Evolutionary conservation across 2,113 vertebrate genomes (phyloP).

Genomic region (Patagioenas fasciata): DNA sequence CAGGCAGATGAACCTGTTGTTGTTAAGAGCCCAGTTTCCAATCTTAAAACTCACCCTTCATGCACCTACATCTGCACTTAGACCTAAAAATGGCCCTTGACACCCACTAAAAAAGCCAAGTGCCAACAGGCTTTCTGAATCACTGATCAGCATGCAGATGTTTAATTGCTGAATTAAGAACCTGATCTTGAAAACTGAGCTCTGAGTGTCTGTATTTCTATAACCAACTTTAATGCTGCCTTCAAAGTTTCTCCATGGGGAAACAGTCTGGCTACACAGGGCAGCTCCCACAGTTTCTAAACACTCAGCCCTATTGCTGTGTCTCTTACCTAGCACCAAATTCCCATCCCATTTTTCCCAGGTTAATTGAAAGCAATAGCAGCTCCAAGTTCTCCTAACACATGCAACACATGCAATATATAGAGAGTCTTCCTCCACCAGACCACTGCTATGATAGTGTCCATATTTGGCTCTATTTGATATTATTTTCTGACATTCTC

Average conservation of each 20-base stretch:
- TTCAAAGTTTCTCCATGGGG: not conserved
- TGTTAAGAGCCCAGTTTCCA: not conserved
- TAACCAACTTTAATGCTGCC: not conserved
- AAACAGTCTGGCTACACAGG: not conserved
- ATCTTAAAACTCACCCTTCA: not conserved
- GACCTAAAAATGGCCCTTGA: conserved; percentile 43
- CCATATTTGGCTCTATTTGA: not conserved
- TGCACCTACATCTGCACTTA: conserved; percentile 34
- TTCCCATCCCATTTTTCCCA: not conserved
- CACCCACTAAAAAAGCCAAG: conserved; percentile 26
- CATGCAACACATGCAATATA: not conserved
- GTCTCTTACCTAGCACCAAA: not conserved
- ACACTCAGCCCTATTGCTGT: not conserved
- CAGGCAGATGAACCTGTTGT: not conserved
- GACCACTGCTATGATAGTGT: not conserved
- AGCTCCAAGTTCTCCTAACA: not conserved
- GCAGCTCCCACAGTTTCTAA: not conserved
- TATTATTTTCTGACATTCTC: not conserved
- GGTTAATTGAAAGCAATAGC: not conserved
- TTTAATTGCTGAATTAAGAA: conserved; percentile 46
- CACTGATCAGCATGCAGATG: conserved; percentile 38
- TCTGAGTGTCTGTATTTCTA: conserved; percentile 4
- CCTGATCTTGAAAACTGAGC: conserved; percentile 15
- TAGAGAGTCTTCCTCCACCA: not conserved
- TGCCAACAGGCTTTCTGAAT: conserved; percentile 8